Percentiles rank a stretch among this genome's conserved stretches.
phyloP scores from a whole-genome alignment of 2,888 invertebrate species.

The Muschampia plurimacula region DNA sequence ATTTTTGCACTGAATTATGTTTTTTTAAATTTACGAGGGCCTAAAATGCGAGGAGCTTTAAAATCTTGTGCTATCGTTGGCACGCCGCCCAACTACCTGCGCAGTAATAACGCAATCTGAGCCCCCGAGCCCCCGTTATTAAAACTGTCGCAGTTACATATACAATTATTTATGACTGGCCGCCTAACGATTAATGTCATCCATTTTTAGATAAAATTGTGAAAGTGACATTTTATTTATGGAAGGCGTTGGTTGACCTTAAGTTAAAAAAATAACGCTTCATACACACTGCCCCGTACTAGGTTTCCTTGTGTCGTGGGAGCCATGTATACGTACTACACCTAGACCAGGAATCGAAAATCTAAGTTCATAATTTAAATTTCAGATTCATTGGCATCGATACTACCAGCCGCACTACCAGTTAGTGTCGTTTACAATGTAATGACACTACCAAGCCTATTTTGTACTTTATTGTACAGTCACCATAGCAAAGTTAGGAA shows the following conservation, averaged over 20 bases:
- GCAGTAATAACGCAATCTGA: constrained; percentile 77
- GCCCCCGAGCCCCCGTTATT: constrained; percentile 47
- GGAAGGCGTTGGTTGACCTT: not conserved
- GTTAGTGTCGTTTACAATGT: too few species aligned
- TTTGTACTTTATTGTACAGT: too few species aligned
- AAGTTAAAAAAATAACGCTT: too few species aligned
- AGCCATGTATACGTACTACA: too few species aligned
- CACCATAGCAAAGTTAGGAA: too few species aligned
- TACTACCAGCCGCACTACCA: too few species aligned
- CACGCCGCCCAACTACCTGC: constrained; percentile 80
- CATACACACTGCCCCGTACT: too few species aligned
- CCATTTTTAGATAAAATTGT: constrained; percentile 29
- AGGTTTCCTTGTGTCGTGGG: too few species aligned
- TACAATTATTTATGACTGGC: constrained; percentile 33
- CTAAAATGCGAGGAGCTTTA: constrained; percentile 75
- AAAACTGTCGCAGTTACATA: constrained; percentile 45
- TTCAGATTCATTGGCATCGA: too few species aligned
- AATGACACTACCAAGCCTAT: too few species aligned
- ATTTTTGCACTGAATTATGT: constrained; percentile 64
- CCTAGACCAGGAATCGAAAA: too few species aligned
- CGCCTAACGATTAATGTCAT: constrained; percentile 32
- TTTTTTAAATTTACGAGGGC: constrained; percentile 72
- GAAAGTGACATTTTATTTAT: not conserved
- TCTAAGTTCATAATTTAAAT: too few species aligned
- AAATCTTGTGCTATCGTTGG: constrained; percentile 81